Percentiles rank a stretch among this genome's conserved stretches.
Conservation (phyloP, 2,888 invertebrate species). For the Pilophorus perplexus region DNA sequence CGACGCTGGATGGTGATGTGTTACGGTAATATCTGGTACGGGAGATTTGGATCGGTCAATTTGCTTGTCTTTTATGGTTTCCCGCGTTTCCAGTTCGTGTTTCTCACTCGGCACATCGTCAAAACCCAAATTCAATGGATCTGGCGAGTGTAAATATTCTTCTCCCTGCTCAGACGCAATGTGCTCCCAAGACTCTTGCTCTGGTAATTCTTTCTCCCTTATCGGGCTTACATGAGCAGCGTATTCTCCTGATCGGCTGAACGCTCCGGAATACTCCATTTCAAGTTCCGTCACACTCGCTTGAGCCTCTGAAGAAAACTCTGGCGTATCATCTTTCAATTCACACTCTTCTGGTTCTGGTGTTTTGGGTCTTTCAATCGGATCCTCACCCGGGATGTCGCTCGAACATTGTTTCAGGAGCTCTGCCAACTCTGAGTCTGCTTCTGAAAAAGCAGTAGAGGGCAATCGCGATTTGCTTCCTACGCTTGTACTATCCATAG, state of each 20-base stretch:
- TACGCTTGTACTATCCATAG: slow-evolving; percentile 25
- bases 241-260: slow-evolving; percentile 49
- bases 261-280: slow-evolving; percentile 52
- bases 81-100: slow-evolving; percentile 56
- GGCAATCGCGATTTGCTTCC: slow-evolving; percentile 50
- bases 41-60: slow-evolving; percentile 55
- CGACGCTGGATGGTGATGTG: slow-evolving; percentile 63
- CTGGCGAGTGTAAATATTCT: slow-evolving; percentile 54
- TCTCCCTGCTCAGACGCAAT: slow-evolving; percentile 52
- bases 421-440: slow-evolving; percentile 54
- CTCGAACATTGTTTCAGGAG: slow-evolving; percentile 53
- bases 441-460: slow-evolving; percentile 53
- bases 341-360: slow-evolving; percentile 55
- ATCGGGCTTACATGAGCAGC: slow-evolving; percentile 49
- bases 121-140: slow-evolving; percentile 54
- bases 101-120: slow-evolving; percentile 58
- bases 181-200: slow-evolving; percentile 48
- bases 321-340: slow-evolving; percentile 53
- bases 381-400: slow-evolving; percentile 53
- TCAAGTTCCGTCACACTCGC: slow-evolving; percentile 54
- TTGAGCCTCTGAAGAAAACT: slow-evolving; percentile 52
- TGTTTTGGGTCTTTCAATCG: slow-evolving; percentile 58
- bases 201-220: slow-evolving; percentile 47
- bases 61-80: slow-evolving; percentile 52
- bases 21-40: slow-evolving; percentile 63